These are phyloP conservation scores for Sebastes vulpes DNA, from an alignment of 2,797 vertebrate genomes.

Conservation along the genomic window DNA sequence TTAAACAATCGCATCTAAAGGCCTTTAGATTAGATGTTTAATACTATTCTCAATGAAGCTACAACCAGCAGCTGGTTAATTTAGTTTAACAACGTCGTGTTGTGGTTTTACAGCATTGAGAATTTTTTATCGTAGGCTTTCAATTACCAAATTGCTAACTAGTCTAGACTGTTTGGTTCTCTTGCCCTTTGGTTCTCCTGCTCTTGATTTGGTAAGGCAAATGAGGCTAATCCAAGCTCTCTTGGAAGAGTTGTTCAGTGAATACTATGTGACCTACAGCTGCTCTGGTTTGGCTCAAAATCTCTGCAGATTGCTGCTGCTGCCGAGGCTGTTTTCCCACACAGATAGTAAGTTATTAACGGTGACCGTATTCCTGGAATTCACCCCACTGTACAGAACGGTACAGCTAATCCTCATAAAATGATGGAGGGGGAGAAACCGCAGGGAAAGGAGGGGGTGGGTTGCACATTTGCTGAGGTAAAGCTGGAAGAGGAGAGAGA, in stretches of 20 bases:
- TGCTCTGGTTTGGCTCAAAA: neutral
- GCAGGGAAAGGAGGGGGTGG: neutral
- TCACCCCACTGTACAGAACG: slow-evolving; percentile 41
- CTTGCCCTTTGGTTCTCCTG: neutral
- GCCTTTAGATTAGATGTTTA: neutral
- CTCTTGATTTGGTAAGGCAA: neutral
- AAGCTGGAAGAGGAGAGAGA: slow-evolving; percentile 1
- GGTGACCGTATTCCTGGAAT: slow-evolving; percentile 72
- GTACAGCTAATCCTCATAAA: slow-evolving; percentile 74
- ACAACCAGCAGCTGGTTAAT: neutral
- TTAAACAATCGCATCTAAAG: too few relatives aligned
- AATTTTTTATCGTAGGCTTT: neutral
- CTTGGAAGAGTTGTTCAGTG: neutral
- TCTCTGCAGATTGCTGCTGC: neutral
- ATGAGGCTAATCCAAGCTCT: neutral
- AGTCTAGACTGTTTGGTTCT: neutral
- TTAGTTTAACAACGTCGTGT: neutral
- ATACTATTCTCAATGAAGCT: neutral
- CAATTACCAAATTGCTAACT: neutral
- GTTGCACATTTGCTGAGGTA: neutral
- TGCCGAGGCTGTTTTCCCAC: slow-evolving; percentile 54
- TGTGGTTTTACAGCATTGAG: neutral
- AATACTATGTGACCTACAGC: neutral
- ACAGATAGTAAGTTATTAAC: slow-evolving; percentile 71
- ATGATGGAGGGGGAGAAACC: slow-evolving; percentile 14